These are phyloP conservation scores for Drosophila demipolita DNA, from an alignment of 2,888 invertebrate genomes.

Conservation along the genomic window DNA sequence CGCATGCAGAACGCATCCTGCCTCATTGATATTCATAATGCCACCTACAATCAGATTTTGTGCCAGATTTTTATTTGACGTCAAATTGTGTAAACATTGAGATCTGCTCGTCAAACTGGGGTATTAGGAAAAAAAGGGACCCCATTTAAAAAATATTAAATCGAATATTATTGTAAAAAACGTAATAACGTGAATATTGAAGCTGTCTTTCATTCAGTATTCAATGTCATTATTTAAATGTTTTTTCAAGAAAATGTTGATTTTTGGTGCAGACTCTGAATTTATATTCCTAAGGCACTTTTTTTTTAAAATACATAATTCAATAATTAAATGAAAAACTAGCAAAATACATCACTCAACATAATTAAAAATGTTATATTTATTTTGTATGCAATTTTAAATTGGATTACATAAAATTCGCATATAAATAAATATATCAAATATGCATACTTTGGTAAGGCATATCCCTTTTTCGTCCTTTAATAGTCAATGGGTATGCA, in stretches of 20 bases:
- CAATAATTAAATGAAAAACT: neutral
- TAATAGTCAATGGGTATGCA: neutral
- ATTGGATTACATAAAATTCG: neutral
- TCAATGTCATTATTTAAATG: neutral
- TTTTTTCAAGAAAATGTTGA: neutral
- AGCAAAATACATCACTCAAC: neutral
- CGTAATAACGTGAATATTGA: neutral
- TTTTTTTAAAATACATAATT: neutral
- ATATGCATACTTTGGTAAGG: neutral
- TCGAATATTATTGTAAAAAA: neutral
- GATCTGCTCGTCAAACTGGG: neutral
- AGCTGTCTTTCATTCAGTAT: neutral
- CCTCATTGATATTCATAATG: constrained; percentile 73
- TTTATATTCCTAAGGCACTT: neutral
- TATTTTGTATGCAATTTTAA: neutral
- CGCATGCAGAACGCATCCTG: constrained; percentile 27
- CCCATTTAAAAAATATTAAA: neutral
- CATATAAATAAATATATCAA: neutral
- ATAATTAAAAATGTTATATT: neutral
- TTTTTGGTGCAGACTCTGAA: neutral
- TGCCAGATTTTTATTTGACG: constrained; percentile 55
- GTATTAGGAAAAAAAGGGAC: constrained; percentile 1
- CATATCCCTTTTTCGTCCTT: neutral
- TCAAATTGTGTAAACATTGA: neutral
- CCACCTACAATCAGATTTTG: constrained; percentile 57